Conservation (phyloP, 2,888 invertebrate species). For the Alviniconcha strummeri region DNA sequence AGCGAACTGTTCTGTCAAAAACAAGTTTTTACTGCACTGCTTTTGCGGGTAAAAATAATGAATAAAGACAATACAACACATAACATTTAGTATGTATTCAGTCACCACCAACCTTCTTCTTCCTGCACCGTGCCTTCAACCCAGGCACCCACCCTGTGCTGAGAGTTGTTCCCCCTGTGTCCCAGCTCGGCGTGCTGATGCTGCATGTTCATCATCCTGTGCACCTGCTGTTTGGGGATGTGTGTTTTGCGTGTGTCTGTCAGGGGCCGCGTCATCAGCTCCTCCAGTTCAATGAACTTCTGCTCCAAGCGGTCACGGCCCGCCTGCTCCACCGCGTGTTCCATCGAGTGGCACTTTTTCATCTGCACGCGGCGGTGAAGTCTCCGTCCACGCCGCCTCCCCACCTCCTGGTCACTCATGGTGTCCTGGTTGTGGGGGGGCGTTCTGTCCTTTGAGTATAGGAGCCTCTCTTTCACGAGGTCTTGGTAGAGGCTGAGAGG, state of each 20-base stretch:
- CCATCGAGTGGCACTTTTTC: conserved; percentile 48
- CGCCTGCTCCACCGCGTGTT: conserved; percentile 50
- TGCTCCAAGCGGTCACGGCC: conserved; percentile 57
- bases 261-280: conserved; percentile 53
- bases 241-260: conserved; percentile 44
- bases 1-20: no score
- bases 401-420: conserved; percentile 33
- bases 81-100: no score
- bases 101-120: not conserved
- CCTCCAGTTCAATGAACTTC: conserved; percentile 57
- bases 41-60: no score
- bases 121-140: conserved; percentile 1
- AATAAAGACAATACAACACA: no score
- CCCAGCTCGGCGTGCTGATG: conserved; percentile 46
- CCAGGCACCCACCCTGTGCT: not conserved
- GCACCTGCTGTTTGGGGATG: conserved; percentile 50
- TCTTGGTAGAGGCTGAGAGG: conserved; percentile 12
- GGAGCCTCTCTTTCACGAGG: not conserved
- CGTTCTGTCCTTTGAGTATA: not conserved
- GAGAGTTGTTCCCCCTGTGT: not conserved
- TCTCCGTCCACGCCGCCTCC: conserved; percentile 33
- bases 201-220: conserved; percentile 56
- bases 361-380: conserved; percentile 46
- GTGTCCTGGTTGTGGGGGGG: not conserved
- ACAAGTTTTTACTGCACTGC: no score